A percentile compares a stretch with the other conserved stretches of the same genome.
phyloP scores from a whole-genome alignment of 2,888 invertebrate species.

The Pheosia gnoma region DNA sequence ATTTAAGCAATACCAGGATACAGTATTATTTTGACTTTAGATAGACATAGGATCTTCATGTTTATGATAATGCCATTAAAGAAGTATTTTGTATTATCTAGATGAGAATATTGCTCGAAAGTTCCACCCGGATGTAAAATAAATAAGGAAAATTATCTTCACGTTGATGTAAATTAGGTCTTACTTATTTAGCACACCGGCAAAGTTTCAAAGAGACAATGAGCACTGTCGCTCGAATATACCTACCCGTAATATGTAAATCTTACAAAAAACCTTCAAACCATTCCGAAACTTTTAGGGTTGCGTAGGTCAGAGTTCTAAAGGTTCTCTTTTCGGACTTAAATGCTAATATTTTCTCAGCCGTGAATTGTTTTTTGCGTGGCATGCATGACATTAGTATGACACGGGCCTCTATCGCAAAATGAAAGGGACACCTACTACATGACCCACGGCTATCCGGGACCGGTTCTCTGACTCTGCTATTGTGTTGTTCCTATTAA shows the following conservation, averaged over 20 bases:
- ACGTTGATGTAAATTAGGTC: background rate
- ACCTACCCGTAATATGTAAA: background rate
- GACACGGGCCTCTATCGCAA: slow-evolving; percentile 3
- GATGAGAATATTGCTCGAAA: too few relatives aligned
- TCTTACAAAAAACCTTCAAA: slow-evolving; percentile 4
- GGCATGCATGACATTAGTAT: background rate
- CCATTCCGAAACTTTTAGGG: background rate
- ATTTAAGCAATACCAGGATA: background rate
- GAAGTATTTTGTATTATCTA: too few relatives aligned
- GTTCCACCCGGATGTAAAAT: too few relatives aligned
- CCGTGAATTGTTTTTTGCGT: too few relatives aligned
- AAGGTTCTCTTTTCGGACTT: background rate
- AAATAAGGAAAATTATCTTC: background rate
- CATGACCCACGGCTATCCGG: background rate
- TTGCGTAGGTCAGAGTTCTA: background rate
- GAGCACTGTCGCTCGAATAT: background rate
- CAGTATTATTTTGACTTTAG: too few relatives aligned
- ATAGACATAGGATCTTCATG: too few relatives aligned
- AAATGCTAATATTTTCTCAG: too few relatives aligned
- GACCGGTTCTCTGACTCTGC: background rate
- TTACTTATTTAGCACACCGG: background rate
- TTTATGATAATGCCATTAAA: too few relatives aligned
- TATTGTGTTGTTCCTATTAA: slow-evolving; percentile 1
- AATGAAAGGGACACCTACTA: background rate
- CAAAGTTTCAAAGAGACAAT: background rate